phyloP scores from a whole-genome alignment of 2,888 invertebrate species.

The Ophion costatus region DNA sequence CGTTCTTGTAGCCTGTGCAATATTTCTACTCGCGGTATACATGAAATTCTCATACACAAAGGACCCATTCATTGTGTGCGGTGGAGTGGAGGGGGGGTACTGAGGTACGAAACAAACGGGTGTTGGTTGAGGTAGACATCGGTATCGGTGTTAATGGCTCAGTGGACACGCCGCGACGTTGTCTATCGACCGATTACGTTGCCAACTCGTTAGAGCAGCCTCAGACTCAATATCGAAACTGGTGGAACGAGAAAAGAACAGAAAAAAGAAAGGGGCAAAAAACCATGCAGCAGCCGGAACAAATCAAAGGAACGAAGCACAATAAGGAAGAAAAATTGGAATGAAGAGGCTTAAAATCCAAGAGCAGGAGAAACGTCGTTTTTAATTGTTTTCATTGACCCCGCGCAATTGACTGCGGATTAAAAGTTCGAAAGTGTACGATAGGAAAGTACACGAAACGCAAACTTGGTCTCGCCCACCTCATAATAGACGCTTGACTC shows the following conservation, averaged over 20 bases:
- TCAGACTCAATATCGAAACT: conserved; percentile 25
- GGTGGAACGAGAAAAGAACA: conserved; percentile 16
- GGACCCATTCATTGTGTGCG: no score
- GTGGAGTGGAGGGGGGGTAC: no score
- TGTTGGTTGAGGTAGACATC: conserved; percentile 11
- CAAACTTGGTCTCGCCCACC: neutral
- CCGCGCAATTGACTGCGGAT: conserved; percentile 41
- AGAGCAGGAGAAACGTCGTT: conserved; percentile 7
- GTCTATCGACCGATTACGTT: conserved; percentile 61
- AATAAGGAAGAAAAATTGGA: conserved; percentile 13
- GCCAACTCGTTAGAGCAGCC: conserved; percentile 61
- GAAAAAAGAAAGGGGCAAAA: neutral
- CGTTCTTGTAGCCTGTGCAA: no score
- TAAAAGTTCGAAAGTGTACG: conserved; percentile 26
- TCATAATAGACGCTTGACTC: neutral
- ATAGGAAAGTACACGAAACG: neutral
- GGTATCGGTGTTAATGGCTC: conserved; percentile 64
- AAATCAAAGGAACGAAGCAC: neutral
- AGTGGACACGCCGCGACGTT: conserved; percentile 57
- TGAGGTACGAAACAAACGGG: conserved; percentile 27
- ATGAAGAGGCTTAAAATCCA: neutral
- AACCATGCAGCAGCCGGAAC: neutral
- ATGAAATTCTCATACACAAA: no score
- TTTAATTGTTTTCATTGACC: conserved; percentile 49
- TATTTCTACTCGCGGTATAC: no score